These are phyloP conservation scores for Saiga tatarica DNA, from an alignment of 2,113 vertebrate genomes.

Conservation along the genomic window DNA sequence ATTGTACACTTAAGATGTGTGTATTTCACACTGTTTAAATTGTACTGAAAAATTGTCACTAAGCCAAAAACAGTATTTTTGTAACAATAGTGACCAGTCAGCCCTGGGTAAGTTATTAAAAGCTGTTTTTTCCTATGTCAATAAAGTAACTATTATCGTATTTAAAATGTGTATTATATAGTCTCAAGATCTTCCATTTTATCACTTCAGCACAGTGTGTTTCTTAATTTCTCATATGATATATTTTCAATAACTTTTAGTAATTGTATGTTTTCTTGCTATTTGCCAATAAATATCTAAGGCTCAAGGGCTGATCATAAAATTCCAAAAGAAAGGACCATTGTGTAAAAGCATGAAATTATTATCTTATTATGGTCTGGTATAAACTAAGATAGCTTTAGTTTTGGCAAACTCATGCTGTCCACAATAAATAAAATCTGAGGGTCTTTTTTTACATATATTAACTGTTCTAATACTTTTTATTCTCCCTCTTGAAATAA, in stretches of 20 bases:
- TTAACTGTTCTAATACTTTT: background rate
- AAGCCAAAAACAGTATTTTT: background rate
- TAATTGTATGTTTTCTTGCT: background rate
- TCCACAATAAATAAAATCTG: background rate
- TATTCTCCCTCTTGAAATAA: background rate
- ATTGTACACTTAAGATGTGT: background rate
- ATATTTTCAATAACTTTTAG: background rate
- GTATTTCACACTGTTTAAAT: background rate
- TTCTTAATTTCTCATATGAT: background rate
- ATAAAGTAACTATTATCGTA: background rate
- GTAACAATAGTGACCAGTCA: background rate
- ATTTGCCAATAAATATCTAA: background rate
- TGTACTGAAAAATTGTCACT: background rate
- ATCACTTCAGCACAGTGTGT: background rate
- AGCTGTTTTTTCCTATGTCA: background rate
- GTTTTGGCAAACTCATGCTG: background rate
- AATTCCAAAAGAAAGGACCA: background rate
- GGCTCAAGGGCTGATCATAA: background rate
- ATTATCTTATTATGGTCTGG: background rate
- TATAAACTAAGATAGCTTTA: background rate
- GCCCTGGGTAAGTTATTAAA: background rate
- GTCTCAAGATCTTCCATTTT: background rate
- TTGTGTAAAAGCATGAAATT: background rate
- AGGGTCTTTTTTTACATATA: background rate
- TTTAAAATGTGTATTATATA: background rate